Conservation (phyloP, 1,140 invertebrate species). For the Ooceraea biroi region DNA sequence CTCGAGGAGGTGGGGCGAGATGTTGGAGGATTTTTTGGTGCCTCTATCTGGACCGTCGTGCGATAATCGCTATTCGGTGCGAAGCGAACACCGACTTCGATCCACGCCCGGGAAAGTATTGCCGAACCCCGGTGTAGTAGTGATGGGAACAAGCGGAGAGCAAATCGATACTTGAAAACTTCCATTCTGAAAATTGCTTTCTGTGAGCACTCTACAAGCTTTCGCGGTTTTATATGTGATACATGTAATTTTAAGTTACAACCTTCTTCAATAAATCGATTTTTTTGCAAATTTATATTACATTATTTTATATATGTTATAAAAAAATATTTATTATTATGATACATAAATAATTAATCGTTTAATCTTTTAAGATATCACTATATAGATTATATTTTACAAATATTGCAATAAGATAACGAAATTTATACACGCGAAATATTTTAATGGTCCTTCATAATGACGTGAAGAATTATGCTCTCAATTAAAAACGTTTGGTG, state of each 20-base stretch:
- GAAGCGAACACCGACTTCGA: constrained; percentile 38
- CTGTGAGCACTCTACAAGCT: too few species aligned
- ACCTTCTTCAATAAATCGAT: background rate
- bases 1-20: constrained; percentile 38
- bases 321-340: constrained; percentile 8
- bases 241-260: background rate
- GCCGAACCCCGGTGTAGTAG: constrained; percentile 17
- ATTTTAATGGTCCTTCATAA: background rate
- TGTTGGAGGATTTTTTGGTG: constrained; percentile 57
- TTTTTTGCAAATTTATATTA: background rate
- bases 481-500: background rate
- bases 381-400: background rate
- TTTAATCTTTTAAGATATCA: too few species aligned
- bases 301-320: background rate
- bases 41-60: constrained; percentile 47
- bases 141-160: constrained; percentile 28
- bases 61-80: constrained; percentile 70
- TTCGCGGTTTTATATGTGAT: background rate
- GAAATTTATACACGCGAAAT: background rate
- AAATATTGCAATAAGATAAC: background rate
- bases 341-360: too few species aligned
- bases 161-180: background rate
- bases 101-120: constrained; percentile 43
- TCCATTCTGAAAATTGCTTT: background rate
- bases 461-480: background rate